A percentile compares a stretch with the other conserved stretches of the same genome.
Conservation (phyloP, 2,113 vertebrate species). For the Platycercus adscitus region DNA sequence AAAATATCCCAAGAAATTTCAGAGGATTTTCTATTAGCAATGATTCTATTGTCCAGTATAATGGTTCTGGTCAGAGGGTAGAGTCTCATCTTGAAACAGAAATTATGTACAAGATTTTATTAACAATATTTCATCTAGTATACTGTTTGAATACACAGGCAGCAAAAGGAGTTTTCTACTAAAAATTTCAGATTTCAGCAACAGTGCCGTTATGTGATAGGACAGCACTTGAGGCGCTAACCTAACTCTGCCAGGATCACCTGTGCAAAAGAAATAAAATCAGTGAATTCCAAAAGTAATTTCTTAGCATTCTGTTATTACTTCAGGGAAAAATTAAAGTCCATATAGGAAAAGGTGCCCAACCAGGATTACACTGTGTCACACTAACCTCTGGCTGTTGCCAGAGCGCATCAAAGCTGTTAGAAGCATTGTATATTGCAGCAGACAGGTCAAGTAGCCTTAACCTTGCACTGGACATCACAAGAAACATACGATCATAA, state of each 20-base stretch:
- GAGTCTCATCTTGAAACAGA: neutral
- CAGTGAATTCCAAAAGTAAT: neutral
- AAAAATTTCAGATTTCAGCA: neutral
- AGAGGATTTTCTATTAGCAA: neutral
- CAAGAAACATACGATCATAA: neutral
- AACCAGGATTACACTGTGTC: neutral
- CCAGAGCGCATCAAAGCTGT: neutral
- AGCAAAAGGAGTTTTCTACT: neutral
- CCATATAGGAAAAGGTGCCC: fast-evolving
- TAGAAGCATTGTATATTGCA: neutral
- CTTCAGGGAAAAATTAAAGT: neutral
- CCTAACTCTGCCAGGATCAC: neutral
- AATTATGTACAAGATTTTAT: neutral
- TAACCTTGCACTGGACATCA: neutral
- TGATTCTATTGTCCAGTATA: neutral
- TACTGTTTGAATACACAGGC: neutral
- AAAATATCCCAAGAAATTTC: neutral
- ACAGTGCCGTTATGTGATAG: neutral
- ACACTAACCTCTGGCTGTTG: neutral
- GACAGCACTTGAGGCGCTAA: neutral
- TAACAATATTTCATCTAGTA: neutral
- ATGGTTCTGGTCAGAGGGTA: neutral
- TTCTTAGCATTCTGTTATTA: neutral
- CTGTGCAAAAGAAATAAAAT: neutral
- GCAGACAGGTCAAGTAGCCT: neutral